A percentile compares a stretch with the other conserved stretches of the same genome.
These are phyloP conservation scores for Heteromurus nitidus DNA, from an alignment of 2,888 invertebrate species.

Conservation along the genomic window DNA sequence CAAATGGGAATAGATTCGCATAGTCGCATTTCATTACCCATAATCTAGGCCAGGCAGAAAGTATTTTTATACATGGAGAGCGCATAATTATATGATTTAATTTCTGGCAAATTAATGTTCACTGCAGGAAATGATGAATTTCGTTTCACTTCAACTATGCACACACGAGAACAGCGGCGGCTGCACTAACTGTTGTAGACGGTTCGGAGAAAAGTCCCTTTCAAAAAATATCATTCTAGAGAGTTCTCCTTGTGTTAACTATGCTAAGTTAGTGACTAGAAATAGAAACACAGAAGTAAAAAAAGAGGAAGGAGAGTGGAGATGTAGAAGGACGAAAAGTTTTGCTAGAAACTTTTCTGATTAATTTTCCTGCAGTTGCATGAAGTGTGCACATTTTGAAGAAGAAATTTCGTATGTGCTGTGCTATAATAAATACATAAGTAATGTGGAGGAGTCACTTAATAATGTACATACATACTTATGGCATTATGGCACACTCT, in stretches of 20 bases:
- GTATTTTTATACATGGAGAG: background rate
- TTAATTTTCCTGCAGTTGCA: constrained; percentile 48
- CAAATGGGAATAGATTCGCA: background rate
- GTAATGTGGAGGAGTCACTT: too few species aligned
- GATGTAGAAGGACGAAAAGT: too few species aligned
- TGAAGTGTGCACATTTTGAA: background rate
- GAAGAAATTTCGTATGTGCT: too few species aligned
- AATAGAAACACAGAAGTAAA: background rate
- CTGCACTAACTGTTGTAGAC: too few species aligned
- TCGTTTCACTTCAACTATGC: constrained; percentile 25
- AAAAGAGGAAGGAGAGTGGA: constrained; percentile 22
- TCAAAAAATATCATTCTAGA: too few species aligned
- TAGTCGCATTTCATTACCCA: too few species aligned
- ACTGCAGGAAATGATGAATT: constrained; percentile 31
- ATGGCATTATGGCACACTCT: too few species aligned
- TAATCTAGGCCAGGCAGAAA: background rate
- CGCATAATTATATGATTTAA: constrained; percentile 40
- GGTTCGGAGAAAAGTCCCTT: too few species aligned
- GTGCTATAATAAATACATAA: too few species aligned
- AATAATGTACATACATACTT: too few species aligned
- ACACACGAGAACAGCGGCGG: too few species aligned
- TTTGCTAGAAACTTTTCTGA: constrained; percentile 43
- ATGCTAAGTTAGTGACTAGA: background rate
- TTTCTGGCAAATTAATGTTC: constrained; percentile 13
- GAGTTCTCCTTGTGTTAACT: too few species aligned